Evolutionary conservation across 1,140 invertebrate genomes (phyloP).

Genomic region (Papilio machaon): DNA sequence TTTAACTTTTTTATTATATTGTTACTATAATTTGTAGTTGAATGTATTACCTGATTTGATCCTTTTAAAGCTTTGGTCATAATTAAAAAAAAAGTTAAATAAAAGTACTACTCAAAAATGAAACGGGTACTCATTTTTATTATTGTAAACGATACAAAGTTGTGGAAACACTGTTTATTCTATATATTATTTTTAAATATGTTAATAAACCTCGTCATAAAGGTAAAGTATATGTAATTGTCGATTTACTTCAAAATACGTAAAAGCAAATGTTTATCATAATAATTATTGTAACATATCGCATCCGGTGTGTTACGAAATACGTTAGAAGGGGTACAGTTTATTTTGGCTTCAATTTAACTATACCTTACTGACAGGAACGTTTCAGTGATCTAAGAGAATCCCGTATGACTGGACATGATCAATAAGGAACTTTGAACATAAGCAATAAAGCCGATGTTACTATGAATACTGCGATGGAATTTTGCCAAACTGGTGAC

Average conservation of each 20-base stretch:
- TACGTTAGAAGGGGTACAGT: slow-evolving; percentile 68
- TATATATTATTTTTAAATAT: not conserved
- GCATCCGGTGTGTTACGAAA: slow-evolving; percentile 61
- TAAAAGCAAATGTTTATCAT: slow-evolving; percentile 1
- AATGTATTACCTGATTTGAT: too few relatives aligned
- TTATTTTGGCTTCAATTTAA: slow-evolving; percentile 79
- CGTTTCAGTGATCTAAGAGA: slow-evolving; percentile 68
- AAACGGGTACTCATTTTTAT: too few relatives aligned
- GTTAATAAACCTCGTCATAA: not conserved
- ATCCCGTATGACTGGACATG: slow-evolving; percentile 42
- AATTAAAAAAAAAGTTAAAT: too few relatives aligned
- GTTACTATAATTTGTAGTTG: too few relatives aligned
- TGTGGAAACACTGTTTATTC: too few relatives aligned
- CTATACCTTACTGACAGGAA: slow-evolving; percentile 67
- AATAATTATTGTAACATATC: not conserved
- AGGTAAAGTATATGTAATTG: not conserved
- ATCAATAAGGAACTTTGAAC: slow-evolving; percentile 47
- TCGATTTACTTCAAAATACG: not conserved
- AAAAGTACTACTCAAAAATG: too few relatives aligned
- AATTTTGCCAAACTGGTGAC: slow-evolving; percentile 74
- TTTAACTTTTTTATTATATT: too few relatives aligned
- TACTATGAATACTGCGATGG: slow-evolving; percentile 53
- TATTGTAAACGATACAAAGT: too few relatives aligned
- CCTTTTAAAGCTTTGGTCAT: too few relatives aligned
- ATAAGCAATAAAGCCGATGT: slow-evolving; percentile 42